A percentile compares a stretch with the other conserved stretches of the same genome.
These are phyloP conservation scores for Anoura caudifer DNA, from an alignment of 2,113 vertebrate species.

Conservation along the genomic window DNA sequence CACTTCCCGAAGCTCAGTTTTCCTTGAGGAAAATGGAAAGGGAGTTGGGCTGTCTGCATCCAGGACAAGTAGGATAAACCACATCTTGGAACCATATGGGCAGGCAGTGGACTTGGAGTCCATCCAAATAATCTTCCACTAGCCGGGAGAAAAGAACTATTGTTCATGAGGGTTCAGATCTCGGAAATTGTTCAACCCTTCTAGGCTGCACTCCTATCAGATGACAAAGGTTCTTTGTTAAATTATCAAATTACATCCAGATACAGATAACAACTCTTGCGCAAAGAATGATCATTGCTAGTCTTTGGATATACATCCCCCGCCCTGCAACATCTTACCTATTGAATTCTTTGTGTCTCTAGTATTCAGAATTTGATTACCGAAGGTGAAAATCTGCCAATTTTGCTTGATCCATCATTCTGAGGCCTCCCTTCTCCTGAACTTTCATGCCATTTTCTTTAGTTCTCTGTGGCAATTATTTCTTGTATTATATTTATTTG, in stretches of 20 bases:
- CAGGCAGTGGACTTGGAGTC: background rate
- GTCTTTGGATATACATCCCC: background rate
- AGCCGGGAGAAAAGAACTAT: slow-evolving; percentile 51
- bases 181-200: slow-evolving; percentile 35
- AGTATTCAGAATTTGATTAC: slow-evolving; percentile 1
- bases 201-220: background rate
- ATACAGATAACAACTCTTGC: slow-evolving; percentile 29
- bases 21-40: background rate
- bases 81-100: slow-evolving; percentile 49
- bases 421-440: background rate
- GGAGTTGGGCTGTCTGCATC: background rate
- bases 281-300: background rate
- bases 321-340: background rate
- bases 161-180: slow-evolving; percentile 45
- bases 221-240: slow-evolving; percentile 52
- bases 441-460: slow-evolving; percentile 1
- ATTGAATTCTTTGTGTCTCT: slow-evolving; percentile 29
- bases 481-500: slow-evolving; percentile 7
- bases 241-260: slow-evolving; percentile 35
- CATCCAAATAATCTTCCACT: slow-evolving; percentile 33
- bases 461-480: background rate
- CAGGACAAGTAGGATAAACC: slow-evolving; percentile 14
- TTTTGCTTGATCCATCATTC: background rate
- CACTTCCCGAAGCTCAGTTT: background rate
- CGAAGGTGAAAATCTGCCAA: background rate